Conservation (phyloP, 1,140 invertebrate genomes). For the Papilio glaucus region DNA sequence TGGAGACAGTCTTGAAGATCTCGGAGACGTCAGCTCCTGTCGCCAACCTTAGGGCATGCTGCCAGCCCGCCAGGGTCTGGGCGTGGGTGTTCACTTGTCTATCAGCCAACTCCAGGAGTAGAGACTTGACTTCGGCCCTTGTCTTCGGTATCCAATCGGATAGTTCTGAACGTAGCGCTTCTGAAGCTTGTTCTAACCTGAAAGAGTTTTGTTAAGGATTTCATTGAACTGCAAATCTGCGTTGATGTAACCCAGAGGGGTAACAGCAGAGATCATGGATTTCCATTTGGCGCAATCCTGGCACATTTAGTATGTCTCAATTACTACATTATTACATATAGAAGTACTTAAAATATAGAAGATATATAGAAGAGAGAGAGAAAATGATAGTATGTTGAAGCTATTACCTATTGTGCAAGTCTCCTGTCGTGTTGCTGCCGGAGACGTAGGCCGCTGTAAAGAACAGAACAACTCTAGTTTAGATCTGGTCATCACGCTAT, state of each 20-base stretch:
- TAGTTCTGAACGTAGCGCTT: conserved; percentile 69
- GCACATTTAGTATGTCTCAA: no score
- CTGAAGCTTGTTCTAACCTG: conserved; percentile 72
- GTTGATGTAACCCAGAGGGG: no score
- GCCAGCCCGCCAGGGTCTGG: conserved; percentile 64
- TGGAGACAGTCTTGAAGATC: conserved; percentile 74
- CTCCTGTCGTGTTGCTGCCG: conserved; percentile 52
- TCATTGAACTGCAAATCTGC: no score
- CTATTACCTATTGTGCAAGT: conserved; percentile 66
- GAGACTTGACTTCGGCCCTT: conserved; percentile 57
- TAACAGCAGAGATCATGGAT: no score
- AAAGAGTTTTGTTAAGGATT: conserved; percentile 38
- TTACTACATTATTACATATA: no score
- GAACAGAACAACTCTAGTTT: no score
- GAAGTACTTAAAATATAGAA: no score
- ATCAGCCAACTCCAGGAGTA: conserved; percentile 65
- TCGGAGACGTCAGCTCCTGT: conserved; percentile 57
- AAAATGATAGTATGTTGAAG: no score
- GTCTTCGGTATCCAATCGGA: conserved; percentile 73
- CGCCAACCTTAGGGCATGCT: conserved; percentile 63
- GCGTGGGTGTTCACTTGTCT: conserved; percentile 59
- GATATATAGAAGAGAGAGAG: no score
- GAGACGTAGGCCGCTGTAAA: conserved; percentile 64
- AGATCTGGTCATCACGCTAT: no score
- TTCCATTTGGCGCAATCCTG: no score